Evolutionary conservation across 2,797 vertebrate genomes (phyloP).

Genomic region (Danio albolineatus): DNA sequence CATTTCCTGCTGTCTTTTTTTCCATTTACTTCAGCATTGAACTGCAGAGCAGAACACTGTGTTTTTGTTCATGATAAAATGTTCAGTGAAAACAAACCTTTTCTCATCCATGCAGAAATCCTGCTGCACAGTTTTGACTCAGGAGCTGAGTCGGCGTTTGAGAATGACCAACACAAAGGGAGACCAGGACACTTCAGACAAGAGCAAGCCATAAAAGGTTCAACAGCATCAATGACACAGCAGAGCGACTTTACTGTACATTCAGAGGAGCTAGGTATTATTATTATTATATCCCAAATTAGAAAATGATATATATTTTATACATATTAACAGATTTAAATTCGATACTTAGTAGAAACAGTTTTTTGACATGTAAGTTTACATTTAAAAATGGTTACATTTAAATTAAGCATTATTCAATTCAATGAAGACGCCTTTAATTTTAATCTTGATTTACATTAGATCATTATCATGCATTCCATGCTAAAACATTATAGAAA

Average conservation of each 20-base stretch:
- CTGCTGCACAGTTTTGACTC: constrained; percentile 84
- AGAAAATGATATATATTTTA: not conserved
- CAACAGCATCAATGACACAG: not conserved
- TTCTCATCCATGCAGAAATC: constrained; percentile 79
- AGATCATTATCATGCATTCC: not conserved
- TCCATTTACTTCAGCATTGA: not conserved
- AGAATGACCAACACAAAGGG: constrained; percentile 68
- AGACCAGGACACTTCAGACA: constrained; percentile 79
- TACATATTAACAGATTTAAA: not conserved
- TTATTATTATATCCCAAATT: not conserved
- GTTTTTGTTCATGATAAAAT: constrained; percentile 3
- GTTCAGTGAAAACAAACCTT: constrained; percentile 14
- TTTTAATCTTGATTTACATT: not conserved
- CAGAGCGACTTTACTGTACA: not conserved
- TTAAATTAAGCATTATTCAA: not conserved
- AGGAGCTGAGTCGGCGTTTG: constrained; percentile 86
- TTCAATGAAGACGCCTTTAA: not conserved
- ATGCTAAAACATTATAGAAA: not conserved
- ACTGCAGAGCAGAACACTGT: not conserved
- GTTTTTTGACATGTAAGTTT: no score
- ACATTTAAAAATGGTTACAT: not conserved
- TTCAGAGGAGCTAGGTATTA: constrained; percentile 7
- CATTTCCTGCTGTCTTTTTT: not conserved
- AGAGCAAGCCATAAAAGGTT: constrained; percentile 77
- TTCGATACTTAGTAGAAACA: not conserved